Evolutionary conservation across 1,140 invertebrate genomes (phyloP), one percentile per base, ranked within the genome.

Genomic region (Zophobas morio): DNA sequence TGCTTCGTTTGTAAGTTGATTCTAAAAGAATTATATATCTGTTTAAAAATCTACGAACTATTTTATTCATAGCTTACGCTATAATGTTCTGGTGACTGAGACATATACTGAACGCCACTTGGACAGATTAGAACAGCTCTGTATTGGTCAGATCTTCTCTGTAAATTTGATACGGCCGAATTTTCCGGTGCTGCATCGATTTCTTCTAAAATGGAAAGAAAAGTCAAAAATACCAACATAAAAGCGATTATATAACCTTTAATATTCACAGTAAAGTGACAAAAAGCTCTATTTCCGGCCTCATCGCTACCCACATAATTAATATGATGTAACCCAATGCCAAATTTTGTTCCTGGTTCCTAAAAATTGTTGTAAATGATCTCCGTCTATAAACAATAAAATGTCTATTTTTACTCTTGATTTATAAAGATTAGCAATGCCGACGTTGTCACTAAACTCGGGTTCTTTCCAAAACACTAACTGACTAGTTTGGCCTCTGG

Each of bases 381-480:
- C 20, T 20, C 20, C 20, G 20, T 57, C 20, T 77, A 74, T 73
- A 20, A 51, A 34, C 8, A 33, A 78, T 8, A 71, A 77, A 75
- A 70, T 54, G 32, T 70, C 71, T 71, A 75, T 72, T 82, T 87
- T 88, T 83, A 93, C 92, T 83, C 90, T 88, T 0, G 92, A 92
- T 83, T 92, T 92, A 79, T 89, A 91, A 57, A 92, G 85, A 53
- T 88, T 86, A 1, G 89, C 86, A 1, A 93, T 82, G 66, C 84
- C 86, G 5, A 92, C 88, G 81, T 92, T 92, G 82, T 93, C 92
- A 6, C 85, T 86, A 79, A 94, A 93, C 5, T 87, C 84, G 0
- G 93, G 93, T 80, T 94, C 93, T 63, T 89, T 88, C 93, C 93
- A 94, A 72, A 88, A 88, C 36, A 94, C 88, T 8, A 88, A 85